Evolutionary conservation across 2,888 invertebrate species (phyloP), one percentile per base, ranked within the genome.

Genomic region (Nemoura dubitans): DNA sequence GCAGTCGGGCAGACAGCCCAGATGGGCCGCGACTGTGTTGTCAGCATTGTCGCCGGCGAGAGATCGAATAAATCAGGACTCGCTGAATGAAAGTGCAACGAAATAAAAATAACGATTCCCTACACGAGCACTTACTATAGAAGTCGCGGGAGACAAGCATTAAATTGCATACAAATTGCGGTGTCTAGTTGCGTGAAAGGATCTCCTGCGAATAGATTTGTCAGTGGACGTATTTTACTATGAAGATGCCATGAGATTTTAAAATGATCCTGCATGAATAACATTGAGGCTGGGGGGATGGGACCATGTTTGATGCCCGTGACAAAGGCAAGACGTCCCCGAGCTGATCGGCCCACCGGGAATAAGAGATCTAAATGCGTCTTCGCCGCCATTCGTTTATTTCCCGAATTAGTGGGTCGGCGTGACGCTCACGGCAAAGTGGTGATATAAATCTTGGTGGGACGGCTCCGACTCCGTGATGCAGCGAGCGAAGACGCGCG

Each of bases 301-400:
- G 6, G 6, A 59, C 59, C 14, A 7, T 21, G 6, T 14, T 59
- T 59, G 59, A 59, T 59, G 14, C 14, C 59, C 59, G 2, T 21
- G 59, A 59, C 59, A 59, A 59, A 59, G 59, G 6, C 21, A 59
- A 59, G 59, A 59, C 59, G 21, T 21, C 21, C 21, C 59, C 59
- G 21, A 59, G 59, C 59, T 1, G 21, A 59, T 59, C 59, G 59
- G 59, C 59, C 59, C 59, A 59, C 59, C 59, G 59, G 59, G 59
- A 59, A 59, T 59, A 59, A 59, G 59, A 59, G 59, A 59, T 59
- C 59, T 59, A 59, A 59, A 59, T 59, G 59, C 21, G 59, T 59
- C 59, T 14, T 59, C 59, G 59, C 21, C 59, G 2, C 59, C 59
- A 21, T 59, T 21, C 59, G 59, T 59, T 59, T 59, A 59, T 59